Base-by-base conservation (phyloP, 2,888 invertebrate genomes). In the Chelonus formosanus region DNA sequence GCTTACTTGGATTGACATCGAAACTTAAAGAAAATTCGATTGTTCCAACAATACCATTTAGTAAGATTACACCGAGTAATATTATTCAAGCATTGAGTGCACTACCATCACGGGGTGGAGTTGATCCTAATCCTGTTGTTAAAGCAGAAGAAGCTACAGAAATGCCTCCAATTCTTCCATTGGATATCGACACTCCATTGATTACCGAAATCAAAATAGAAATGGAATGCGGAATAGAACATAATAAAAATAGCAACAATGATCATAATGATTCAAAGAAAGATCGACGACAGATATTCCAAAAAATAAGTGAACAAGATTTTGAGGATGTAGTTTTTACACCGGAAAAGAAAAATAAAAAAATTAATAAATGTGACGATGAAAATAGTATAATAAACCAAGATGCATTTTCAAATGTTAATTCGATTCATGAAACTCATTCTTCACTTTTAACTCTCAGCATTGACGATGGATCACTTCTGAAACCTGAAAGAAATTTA, bases 111-210 rank as follows among this genome's bases (percentile, higher is more conserved):
- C 63, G 70, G 4, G 84, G 85, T 48, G 84, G 84, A 0, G 55
- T 71, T 7, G 88, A 88, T 69, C 84, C 83, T 3, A 84, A 85
- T 3, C 79, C 85, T 2, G 74, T 90, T 8, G 84, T 86, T 7
- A 88, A 87, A 75, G 92, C 91, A 0, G 92, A 93, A 77, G 93
- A 93, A 81, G 93, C 93, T 70, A 88, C 90, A 76, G 93, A 92
- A 82, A 80, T 90, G 56, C 90, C 91, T 3, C 88, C 90, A 0
- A 85, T 90, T 32, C 66, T 76, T 40, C 75, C 81, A 8, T 70
- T 77, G 10, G 71, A 79, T 35, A 69, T 78, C 47, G 74, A 76
- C 40, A 78, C 76, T n/a, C 71, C 75, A 6, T 68, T 78, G 10
- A 65, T 76, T 44, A 75, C 74, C 20, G 75, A 77, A 54, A 67